Conservation (phyloP, 2,113 vertebrate genomes). For the Megaceryle maxima region DNA sequence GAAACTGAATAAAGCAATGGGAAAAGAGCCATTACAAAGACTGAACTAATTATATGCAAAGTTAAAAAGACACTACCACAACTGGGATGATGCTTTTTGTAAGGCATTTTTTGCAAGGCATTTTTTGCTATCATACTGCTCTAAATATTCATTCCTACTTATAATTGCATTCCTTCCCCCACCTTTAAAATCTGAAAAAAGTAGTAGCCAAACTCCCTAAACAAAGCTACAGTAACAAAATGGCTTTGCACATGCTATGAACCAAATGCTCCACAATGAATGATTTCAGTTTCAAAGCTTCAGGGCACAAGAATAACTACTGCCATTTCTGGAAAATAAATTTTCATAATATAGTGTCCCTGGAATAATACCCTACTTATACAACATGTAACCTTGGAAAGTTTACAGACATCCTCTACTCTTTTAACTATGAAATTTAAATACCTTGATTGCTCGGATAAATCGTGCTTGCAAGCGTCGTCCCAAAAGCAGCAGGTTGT, state of each 20-base stretch:
- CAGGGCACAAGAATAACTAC: not conserved
- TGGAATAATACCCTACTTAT: not conserved
- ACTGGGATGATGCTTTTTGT: not conserved
- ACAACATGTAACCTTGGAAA: not conserved
- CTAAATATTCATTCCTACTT: not conserved
- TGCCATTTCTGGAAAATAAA: not conserved
- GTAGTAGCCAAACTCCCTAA: not conserved
- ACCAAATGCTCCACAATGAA: not conserved
- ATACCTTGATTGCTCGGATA: constrained; percentile 76
- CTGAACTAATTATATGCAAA: not conserved
- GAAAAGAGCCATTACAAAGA: not conserved
- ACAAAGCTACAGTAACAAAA: not conserved
- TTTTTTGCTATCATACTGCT: not conserved
- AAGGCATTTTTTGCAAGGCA: not conserved
- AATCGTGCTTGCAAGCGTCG: constrained; percentile 77
- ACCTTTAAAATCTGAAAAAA: not conserved
- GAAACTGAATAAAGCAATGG: not conserved
- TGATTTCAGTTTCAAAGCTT: not conserved
- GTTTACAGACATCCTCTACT: not conserved
- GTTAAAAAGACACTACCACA: not conserved
- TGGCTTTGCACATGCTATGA: not conserved
- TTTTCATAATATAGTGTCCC: not conserved
- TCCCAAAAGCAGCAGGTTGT: constrained; percentile 80
- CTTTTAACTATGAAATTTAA: not conserved
- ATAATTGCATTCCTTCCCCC: not conserved